Base-by-base conservation (phyloP, 2,113 vertebrate genomes). In the Oncorhynchus kisutch region DNA sequence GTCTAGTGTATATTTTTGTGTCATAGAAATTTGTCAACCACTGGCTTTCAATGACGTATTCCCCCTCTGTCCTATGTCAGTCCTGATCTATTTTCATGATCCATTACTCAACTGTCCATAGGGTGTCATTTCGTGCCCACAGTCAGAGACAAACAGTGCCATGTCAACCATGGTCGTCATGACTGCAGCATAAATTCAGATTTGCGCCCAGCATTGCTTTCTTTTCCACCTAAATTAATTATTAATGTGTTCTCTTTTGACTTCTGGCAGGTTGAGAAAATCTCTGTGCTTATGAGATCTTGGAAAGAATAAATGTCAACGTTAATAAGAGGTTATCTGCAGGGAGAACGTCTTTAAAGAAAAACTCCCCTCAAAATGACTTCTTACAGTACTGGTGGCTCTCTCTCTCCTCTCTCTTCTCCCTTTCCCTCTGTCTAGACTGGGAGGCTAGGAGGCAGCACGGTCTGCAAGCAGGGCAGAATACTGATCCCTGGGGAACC, bases 401-500 rank as follows among this genome's bases (percentile, higher is more conserved):
- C 14, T 54, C 51, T 54, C 51, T 54, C 51, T 13, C 76, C 78
- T 82, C 82, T 84, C 85, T 82, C 85, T 83, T 24, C 71, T 74
- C 66, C 80, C 79, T 81, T 85, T 86, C 84, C 85, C 85, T 84
- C 84, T 77, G 88, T 91, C 90, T 92, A 90, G 91, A 91, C 88
- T 76, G 18, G 81, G 78, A 84, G 83, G 74, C 81, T 76, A 54
- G 16, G 3, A 54, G 12, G 51, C 51, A 54, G 83, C 59, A 4
- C 72, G 77, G 78, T 77, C 70, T 65, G 24, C 77, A 81, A 79
- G 82, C 78, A 78, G 84, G 77, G 86, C 85, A 90, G 84, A 85
- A 84, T 81, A 89, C 78, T 82, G 76, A 80, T 82, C 88, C 84
- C 85, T 18, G 5, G 80, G 86, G 85, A 78, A 74, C 84, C 75